Conservation (phyloP, 2,888 invertebrate genomes). For the Acleris holmiana region DNA sequence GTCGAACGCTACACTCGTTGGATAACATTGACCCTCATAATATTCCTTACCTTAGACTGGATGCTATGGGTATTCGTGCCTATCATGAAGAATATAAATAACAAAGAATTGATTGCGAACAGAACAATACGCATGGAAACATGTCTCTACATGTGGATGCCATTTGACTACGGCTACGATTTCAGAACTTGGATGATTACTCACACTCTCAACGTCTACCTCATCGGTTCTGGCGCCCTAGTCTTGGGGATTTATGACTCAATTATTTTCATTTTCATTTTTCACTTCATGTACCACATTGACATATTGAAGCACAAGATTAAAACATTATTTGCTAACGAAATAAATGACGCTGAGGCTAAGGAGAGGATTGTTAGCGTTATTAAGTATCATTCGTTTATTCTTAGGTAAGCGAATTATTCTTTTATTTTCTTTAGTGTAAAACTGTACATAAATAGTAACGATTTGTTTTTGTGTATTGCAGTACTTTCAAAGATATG, state of each 20-base stretch:
- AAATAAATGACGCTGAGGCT: slow-evolving; percentile 43
- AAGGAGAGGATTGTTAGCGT: slow-evolving; percentile 45
- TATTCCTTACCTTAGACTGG: slow-evolving; percentile 41
- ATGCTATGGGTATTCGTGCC: slow-evolving; percentile 46
- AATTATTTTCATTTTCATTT: slow-evolving; percentile 49
- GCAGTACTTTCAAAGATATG: slow-evolving; percentile 51
- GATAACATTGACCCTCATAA: slow-evolving; percentile 40
- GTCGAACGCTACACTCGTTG: slow-evolving; percentile 45
- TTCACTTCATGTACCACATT: slow-evolving; percentile 55
- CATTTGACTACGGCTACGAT: slow-evolving; percentile 54
- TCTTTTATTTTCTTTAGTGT: not conserved
- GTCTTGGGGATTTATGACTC: slow-evolving; percentile 47
- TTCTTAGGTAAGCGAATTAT: slow-evolving; percentile 46
- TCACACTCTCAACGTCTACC: slow-evolving; percentile 44
- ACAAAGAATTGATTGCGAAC: slow-evolving; percentile 47
- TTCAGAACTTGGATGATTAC: slow-evolving; percentile 47
- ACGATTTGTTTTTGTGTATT: slow-evolving; percentile 12
- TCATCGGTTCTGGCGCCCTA: slow-evolving; percentile 37
- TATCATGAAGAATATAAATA: slow-evolving; percentile 44
- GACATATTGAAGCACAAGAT: slow-evolving; percentile 51
- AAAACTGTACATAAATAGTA: not conserved
- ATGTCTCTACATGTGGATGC: slow-evolving; percentile 52
- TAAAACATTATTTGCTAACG: slow-evolving; percentile 38
- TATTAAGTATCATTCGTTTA: slow-evolving; percentile 51
- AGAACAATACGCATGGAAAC: slow-evolving; percentile 49